phyloP scores from a whole-genome alignment of 2,113 vertebrate species.

The Pachyramphus minor region DNA sequence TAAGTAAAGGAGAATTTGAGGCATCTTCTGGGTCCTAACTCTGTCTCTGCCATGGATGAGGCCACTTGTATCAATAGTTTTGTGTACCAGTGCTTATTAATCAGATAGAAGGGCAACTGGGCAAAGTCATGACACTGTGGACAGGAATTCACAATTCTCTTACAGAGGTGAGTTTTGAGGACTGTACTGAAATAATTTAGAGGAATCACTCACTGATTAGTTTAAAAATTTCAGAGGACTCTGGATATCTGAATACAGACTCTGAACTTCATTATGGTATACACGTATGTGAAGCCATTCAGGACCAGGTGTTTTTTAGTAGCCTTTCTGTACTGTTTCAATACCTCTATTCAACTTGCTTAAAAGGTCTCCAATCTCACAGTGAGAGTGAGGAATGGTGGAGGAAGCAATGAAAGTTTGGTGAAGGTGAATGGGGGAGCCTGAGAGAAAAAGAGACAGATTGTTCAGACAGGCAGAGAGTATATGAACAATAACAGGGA shows the following conservation, averaged over 20 bases:
- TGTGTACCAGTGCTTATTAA: background rate
- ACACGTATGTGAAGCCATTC: background rate
- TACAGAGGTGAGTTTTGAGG: background rate
- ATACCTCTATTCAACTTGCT: constrained; percentile 33
- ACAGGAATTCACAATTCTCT: background rate
- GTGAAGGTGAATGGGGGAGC: background rate
- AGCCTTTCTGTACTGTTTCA: background rate
- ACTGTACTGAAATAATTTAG: background rate
- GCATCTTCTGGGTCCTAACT: background rate
- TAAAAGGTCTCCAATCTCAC: constrained; percentile 25
- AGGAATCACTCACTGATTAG: background rate
- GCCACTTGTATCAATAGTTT: background rate
- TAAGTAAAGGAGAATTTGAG: background rate
- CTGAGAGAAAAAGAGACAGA: constrained; percentile 24
- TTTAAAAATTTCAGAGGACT: background rate
- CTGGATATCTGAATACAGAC: background rate
- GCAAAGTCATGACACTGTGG: background rate
- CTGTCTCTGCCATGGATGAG: background rate
- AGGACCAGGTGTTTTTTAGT: constrained; percentile 15
- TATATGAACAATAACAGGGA: background rate
- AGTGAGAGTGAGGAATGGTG: constrained; percentile 9
- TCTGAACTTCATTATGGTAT: background rate
- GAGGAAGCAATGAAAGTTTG: constrained; percentile 46
- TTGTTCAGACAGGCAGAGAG: constrained; percentile 33
- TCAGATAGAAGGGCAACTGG: background rate